Conservation (phyloP, 2,888 invertebrate species). For the Sarcophaga subvicina region DNA sequence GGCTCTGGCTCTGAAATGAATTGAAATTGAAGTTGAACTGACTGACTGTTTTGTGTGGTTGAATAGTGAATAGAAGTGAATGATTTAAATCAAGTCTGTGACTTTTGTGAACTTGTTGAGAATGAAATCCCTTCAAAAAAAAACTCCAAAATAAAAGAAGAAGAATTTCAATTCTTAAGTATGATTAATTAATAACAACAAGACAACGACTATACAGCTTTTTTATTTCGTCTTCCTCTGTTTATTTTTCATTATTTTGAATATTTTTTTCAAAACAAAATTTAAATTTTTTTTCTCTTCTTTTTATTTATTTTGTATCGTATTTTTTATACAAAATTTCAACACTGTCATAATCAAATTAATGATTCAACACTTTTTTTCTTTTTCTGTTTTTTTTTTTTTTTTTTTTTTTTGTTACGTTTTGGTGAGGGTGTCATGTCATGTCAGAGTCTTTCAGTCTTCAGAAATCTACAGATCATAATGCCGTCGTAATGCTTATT, state of each 20-base stretch:
- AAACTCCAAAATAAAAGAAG: neutral
- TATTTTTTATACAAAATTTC: conserved; percentile 5
- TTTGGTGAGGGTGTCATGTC: neutral
- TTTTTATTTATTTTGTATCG: neutral
- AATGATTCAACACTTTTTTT: conserved; percentile 61
- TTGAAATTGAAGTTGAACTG: neutral
- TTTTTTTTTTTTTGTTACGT: conserved; percentile 22
- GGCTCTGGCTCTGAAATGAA: conserved; percentile 11
- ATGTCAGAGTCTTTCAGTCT: neutral
- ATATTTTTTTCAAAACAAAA: conserved; percentile 30
- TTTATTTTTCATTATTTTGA: conserved; percentile 20
- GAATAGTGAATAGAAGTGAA: conserved; percentile 18
- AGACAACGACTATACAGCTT: conserved; percentile 26
- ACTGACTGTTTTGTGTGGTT: too few relatives aligned
- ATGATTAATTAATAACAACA: conserved; percentile 66
- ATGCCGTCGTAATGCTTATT: conserved; percentile 6
- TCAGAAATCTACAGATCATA: conserved; percentile 17
- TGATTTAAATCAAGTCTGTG: conserved; percentile 63
- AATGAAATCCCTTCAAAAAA: neutral
- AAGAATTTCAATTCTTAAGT: conserved; percentile 45
- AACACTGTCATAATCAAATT: conserved; percentile 63
- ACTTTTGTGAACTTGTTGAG: conserved; percentile 63
- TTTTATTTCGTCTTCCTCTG: neutral
- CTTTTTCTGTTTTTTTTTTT: conserved; percentile 4
- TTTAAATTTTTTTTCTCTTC: conserved; percentile 24